These are phyloP conservation scores for Drosophila putrida DNA, from an alignment of 2,888 invertebrate species.

Conservation along the genomic window DNA sequence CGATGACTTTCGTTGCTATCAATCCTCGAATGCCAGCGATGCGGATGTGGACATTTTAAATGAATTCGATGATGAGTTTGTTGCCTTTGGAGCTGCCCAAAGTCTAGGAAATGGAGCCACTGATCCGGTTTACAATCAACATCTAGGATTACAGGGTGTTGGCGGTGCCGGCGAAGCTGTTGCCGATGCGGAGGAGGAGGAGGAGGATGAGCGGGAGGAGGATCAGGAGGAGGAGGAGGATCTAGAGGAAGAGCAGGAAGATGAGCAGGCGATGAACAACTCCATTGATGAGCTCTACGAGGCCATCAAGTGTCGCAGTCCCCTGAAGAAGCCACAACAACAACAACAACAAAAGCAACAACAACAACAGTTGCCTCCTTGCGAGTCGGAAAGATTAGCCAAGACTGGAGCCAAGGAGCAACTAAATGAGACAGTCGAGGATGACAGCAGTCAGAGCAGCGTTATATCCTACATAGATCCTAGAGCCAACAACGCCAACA, in stretches of 20 bases:
- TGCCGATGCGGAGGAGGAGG: slow-evolving; percentile 49
- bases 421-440: slow-evolving; percentile 81
- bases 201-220: slow-evolving; percentile 41
- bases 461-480: slow-evolving; percentile 85
- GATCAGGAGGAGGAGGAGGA: not conserved
- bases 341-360: slow-evolving; percentile 34
- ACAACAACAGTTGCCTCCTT: not conserved
- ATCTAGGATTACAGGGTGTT: slow-evolving; percentile 40
- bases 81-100: slow-evolving; percentile 42
- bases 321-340: slow-evolving; percentile 40
- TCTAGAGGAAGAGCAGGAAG: slow-evolving; percentile 55
- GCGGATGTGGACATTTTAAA: slow-evolving; percentile 81
- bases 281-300: slow-evolving; percentile 90
- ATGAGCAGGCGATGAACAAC: slow-evolving; percentile 75
- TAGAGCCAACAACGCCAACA: slow-evolving; percentile 63
- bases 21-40: slow-evolving; percentile 85
- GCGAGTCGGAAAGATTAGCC: slow-evolving; percentile 27
- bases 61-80: slow-evolving; percentile 84
- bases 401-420: slow-evolving; percentile 36
- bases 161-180: slow-evolving; percentile 69
- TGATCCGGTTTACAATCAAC: slow-evolving; percentile 27
- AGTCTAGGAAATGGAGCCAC: not conserved
- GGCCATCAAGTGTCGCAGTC: slow-evolving; percentile 86
- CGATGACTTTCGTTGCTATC: slow-evolving; percentile 84
- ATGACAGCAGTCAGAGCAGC: slow-evolving; percentile 85